Evolutionary conservation across 2,113 vertebrate species (phyloP).

Genomic region (Epinephelus moara): DNA sequence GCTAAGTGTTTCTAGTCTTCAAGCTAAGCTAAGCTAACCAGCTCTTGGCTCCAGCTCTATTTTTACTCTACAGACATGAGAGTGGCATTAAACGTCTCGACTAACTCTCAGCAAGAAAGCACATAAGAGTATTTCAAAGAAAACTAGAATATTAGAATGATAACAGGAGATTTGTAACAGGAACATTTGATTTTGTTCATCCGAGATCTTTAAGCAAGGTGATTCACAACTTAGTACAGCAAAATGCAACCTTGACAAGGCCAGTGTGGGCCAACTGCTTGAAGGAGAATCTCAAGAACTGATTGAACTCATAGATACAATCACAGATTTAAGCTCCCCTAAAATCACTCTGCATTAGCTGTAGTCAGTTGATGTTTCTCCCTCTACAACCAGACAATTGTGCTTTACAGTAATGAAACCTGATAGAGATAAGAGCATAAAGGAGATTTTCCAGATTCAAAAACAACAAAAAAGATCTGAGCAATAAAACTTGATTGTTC

Average conservation of each 20-base stretch:
- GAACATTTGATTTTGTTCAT: background rate
- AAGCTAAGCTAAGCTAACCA: background rate
- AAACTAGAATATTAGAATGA: background rate
- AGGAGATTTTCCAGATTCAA: background rate
- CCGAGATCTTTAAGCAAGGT: too few species aligned
- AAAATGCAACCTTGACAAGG: background rate
- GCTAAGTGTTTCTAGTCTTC: background rate
- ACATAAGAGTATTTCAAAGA: background rate
- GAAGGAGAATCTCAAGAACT: background rate
- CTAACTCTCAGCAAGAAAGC: background rate
- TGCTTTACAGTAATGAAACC: background rate
- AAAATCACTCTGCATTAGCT: background rate
- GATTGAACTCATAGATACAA: background rate
- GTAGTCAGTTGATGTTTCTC: background rate
- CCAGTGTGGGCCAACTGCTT: background rate
- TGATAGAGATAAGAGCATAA: background rate
- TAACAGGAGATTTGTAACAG: background rate
- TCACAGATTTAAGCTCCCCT: background rate
- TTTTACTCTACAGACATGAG: background rate
- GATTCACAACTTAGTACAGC: background rate
- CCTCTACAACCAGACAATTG: background rate
- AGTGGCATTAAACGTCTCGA: background rate
- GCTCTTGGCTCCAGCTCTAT: background rate
- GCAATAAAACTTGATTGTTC: background rate
- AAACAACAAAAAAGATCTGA: background rate